phyloP scores from a whole-genome alignment of 2,888 invertebrate species.

The Drosophila borborema region DNA sequence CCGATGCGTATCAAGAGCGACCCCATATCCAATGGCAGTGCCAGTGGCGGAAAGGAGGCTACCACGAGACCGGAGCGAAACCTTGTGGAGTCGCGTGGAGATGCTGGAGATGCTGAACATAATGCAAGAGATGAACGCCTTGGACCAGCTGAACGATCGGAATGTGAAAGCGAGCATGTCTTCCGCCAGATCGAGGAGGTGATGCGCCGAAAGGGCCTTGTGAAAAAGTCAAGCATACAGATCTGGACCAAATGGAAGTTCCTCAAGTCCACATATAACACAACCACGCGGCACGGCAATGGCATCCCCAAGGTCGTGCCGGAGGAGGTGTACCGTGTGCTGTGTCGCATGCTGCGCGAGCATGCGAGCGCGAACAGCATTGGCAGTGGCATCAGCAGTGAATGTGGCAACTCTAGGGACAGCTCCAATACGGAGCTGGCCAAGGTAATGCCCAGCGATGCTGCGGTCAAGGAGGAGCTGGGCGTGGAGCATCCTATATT shows the following conservation, averaged over 20 bases:
- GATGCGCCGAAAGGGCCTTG: conserved; percentile 82
- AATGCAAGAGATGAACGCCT: conserved; percentile 81
- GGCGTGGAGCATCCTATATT: conserved; percentile 83
- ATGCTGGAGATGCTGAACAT: conserved; percentile 83
- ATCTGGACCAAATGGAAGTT: conserved; percentile 85
- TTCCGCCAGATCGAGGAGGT: conserved; percentile 82
- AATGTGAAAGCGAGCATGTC: conserved; percentile 83
- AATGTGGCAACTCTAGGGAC: conserved; percentile 73
- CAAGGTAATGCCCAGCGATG: conserved; percentile 22
- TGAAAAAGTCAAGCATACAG: conserved; percentile 83
- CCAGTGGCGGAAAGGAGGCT: conserved; percentile 31
- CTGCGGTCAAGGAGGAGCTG: conserved; percentile 38
- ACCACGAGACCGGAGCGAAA: conserved; percentile 81
- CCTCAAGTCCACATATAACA: conserved; percentile 84
- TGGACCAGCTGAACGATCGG: conserved; percentile 82
- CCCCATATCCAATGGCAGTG: conserved; percentile 11
- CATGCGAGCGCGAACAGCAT: conserved; percentile 34
- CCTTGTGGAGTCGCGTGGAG: conserved; percentile 83
- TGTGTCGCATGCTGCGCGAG: conserved; percentile 76
- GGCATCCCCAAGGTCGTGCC: conserved; percentile 83
- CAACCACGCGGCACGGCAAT: conserved; percentile 82
- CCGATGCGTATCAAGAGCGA: conserved; percentile 67
- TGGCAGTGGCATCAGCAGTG: conserved; percentile 52
- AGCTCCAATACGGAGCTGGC: conserved; percentile 50
- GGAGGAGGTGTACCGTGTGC: conserved; percentile 75